Evolutionary conservation across 2,888 invertebrate genomes (phyloP).

Genomic region (Oligia fasciuncula): DNA sequence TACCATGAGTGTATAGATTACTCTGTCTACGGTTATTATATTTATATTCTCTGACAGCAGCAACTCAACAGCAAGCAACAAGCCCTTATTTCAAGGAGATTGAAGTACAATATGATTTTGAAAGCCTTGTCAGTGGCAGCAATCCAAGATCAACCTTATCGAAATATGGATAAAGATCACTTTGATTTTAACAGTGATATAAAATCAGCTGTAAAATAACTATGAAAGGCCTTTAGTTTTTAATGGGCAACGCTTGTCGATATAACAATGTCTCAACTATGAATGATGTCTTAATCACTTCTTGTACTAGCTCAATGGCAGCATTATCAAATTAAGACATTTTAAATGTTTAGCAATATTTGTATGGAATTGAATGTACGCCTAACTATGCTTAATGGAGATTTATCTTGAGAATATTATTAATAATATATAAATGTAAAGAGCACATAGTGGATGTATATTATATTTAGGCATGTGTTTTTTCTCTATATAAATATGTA

Average conservation of each 20-base stretch:
- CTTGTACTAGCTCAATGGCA: slow-evolving; percentile 34
- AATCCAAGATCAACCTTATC: not conserved
- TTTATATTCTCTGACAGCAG: not conserved
- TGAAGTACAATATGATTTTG: not conserved
- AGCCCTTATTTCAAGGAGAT: not conserved
- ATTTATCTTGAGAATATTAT: slow-evolving; percentile 39
- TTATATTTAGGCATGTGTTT: slow-evolving; percentile 9
- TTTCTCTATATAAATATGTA: slow-evolving; percentile 26
- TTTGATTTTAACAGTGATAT: not conserved
- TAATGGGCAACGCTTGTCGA: not conserved
- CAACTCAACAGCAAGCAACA: not conserved
- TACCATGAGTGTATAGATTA: too few species aligned
- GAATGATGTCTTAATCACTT: not conserved
- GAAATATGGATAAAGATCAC: not conserved
- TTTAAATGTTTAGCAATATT: slow-evolving; percentile 55
- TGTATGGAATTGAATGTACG: slow-evolving; percentile 61
- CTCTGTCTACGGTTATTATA: not conserved
- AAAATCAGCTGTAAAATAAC: not conserved
- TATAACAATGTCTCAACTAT: slow-evolving; percentile 3
- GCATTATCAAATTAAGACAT: slow-evolving; percentile 36
- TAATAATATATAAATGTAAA: slow-evolving; percentile 31
- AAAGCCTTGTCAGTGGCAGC: not conserved
- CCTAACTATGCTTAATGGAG: slow-evolving; percentile 53
- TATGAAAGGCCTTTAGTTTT: not conserved
- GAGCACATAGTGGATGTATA: slow-evolving; percentile 49